Evolutionary conservation across 2,888 invertebrate genomes (phyloP).

Genomic region (Drosophila greeni): DNA sequence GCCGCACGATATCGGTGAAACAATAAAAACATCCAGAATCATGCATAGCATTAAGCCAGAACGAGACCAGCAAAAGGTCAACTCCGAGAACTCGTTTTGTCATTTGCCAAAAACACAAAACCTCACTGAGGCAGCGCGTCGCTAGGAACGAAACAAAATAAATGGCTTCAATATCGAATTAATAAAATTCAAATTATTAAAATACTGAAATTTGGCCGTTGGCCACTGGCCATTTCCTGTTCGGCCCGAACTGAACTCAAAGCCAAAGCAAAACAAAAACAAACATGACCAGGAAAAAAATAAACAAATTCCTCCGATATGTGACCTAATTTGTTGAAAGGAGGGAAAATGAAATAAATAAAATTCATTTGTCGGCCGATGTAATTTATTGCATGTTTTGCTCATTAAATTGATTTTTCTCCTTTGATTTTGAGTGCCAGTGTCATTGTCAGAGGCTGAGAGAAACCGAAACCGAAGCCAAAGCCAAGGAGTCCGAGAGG

Average conservation of each 20-base stretch:
- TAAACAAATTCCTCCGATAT: conserved; percentile 25
- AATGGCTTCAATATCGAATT: conserved; percentile 62
- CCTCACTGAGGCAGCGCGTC: conserved; percentile 44
- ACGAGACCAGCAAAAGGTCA: conserved; percentile 51
- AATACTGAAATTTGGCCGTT: conserved; percentile 23
- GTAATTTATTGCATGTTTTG: conserved; percentile 74
- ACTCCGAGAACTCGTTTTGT: conserved; percentile 49
- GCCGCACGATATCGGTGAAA: no score
- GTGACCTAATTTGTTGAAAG: conserved; percentile 59
- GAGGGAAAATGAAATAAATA: conserved; percentile 53
- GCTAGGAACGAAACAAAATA: conserved; percentile 48
- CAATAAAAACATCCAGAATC: conserved; percentile 37
- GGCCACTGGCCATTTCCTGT: conserved; percentile 42
- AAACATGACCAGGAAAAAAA: background rate
- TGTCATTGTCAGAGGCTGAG: conserved; percentile 68
- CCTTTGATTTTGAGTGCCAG: conserved; percentile 74
- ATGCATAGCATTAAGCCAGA: conserved; percentile 35
- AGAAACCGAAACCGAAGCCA: conserved; percentile 10
- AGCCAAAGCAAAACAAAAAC: conserved; percentile 11
- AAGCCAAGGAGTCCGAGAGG: conserved; percentile 57
- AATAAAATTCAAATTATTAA: conserved; percentile 55
- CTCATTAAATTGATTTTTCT: conserved; percentile 76
- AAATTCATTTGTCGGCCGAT: conserved; percentile 51
- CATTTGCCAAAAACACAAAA: conserved; percentile 52
- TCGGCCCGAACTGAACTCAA: conserved; percentile 13